Evolutionary conservation across 2,797 vertebrate genomes (phyloP), one percentile per base, ranked within the genome.

Genomic region (Hyperoplus immaculatus): DNA sequence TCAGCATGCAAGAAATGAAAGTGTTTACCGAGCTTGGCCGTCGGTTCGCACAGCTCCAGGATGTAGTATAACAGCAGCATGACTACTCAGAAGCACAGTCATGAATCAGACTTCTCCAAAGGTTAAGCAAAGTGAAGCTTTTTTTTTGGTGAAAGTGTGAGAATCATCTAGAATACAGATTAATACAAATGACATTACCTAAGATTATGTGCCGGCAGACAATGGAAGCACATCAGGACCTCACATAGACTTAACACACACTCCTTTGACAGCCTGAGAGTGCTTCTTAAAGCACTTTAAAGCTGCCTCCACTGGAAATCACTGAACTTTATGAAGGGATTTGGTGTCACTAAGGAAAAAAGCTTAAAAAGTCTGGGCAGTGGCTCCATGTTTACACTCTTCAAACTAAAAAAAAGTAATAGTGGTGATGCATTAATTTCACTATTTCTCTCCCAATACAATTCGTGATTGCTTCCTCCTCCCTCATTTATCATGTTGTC

Each of bases 1-100:
- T 88, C 86, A 86, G 82, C 83, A 83, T 45, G 74, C 72, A 81
- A 88, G 86, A 93, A 92, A 91, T 86, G 29, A 84, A 83, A 81
- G 85, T 84, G 87, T 91, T 92, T 89, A 87, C 86, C 12, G 70
- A 83, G 81, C 78, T 50, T 0, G 61, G 77, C 68, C 67, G 21
- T 78, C 80, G 78, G 75, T 90, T 87, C 87, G 64, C 82, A 68
- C 72, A 73, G 71, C 88, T 86, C 66, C 75, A 47, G 57, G 82
- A 84, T 67, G 69, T 75, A 69, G 45, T 46, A 75, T 80, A 70
- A 82, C 60, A 49, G 72, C 75, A 66, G 54, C 75, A 46, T 65
- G 59, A 63, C 73, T 87, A 75, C 80, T 84, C 86, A 83, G 71
- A 72, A 77, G 63, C 61, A 49, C 58, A 71, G 75, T n/a, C 73